phyloP scores from a whole-genome alignment of 1,140 invertebrate genomes.

The Agrilus planipennis region DNA sequence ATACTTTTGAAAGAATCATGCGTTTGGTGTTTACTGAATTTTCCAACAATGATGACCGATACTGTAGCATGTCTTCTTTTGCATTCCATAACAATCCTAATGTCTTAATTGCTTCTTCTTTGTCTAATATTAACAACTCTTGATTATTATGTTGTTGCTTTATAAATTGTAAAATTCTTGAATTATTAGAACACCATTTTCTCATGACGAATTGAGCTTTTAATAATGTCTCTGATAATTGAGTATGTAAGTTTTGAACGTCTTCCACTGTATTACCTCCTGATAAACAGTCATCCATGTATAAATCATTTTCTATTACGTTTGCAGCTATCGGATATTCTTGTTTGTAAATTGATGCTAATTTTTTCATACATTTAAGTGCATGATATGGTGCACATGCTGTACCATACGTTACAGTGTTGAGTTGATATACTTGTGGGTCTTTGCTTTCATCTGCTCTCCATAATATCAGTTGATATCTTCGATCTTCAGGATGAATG shows the following conservation, averaged over 20 bases:
- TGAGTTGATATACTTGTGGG: slow-evolving; percentile 22
- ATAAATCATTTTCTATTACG: not conserved
- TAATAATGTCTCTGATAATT: too few species aligned
- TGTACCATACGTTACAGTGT: slow-evolving; percentile 24
- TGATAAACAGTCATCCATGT: not conserved
- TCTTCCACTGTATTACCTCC: not conserved
- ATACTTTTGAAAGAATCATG: too few species aligned
- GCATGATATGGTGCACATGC: slow-evolving; percentile 15
- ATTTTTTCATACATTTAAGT: not conserved
- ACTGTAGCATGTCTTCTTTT: too few species aligned
- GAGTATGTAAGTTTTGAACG: not conserved
- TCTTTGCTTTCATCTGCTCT: slow-evolving; percentile 13
- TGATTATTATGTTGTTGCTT: too few species aligned
- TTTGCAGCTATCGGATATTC: not conserved
- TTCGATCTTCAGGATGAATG: slow-evolving; percentile 21
- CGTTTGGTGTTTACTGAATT: too few species aligned
- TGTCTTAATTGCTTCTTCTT: too few species aligned
- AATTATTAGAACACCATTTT: too few species aligned
- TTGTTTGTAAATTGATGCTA: not conserved
- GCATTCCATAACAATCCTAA: too few species aligned
- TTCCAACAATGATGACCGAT: too few species aligned
- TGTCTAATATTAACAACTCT: too few species aligned
- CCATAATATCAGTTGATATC: slow-evolving; percentile 19
- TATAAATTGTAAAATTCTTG: too few species aligned
- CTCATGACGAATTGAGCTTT: too few species aligned